Conservation (phyloP, 1,140 invertebrate species). For the Chrysomallon squamiferum region DNA sequence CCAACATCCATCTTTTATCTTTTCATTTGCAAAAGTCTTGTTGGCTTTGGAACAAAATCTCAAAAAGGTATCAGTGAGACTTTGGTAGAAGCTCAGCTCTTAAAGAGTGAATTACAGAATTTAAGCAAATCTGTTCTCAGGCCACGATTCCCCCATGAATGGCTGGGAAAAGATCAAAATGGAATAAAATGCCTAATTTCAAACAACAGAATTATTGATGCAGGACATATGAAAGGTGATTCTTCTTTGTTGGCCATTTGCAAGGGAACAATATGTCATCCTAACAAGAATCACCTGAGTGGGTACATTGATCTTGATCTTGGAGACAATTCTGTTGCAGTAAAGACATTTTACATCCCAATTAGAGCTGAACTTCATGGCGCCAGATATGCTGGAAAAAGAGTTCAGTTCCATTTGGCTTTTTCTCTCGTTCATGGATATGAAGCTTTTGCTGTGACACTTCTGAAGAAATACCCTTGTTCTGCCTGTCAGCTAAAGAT, state of each 20-base stretch:
- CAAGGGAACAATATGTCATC: conserved; percentile 27
- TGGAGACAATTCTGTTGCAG: conserved; percentile 10
- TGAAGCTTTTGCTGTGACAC: conserved; percentile 25
- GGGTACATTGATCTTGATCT: conserved; percentile 26
- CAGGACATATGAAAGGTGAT: too few species aligned
- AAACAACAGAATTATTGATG: background rate
- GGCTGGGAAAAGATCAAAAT: conserved; percentile 18
- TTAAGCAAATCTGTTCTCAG: conserved; percentile 11
- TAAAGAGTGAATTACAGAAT: conserved; percentile 19
- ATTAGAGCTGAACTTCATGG: conserved; percentile 6
- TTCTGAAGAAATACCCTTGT: background rate
- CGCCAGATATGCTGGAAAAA: conserved; percentile 5
- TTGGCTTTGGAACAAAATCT: conserved; percentile 18
- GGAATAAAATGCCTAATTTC: conserved; percentile 20
- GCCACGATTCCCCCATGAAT: conserved; percentile 20
- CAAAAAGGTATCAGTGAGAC: conserved; percentile 17
- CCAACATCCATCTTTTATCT: conserved; percentile 22
- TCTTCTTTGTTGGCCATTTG: conserved; percentile 1
- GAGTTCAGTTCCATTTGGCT: conserved; percentile 27
- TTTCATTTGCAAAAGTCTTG: conserved; percentile 18
- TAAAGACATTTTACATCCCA: conserved; percentile 26
- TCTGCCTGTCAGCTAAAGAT: background rate
- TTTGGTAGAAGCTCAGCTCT: conserved; percentile 13
- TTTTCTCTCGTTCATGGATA: conserved; percentile 25
- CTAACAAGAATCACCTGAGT: conserved; percentile 7